Evolutionary conservation across 92 coral and sea anemone species (phyloP), one percentile per base, ranked within the genome.

Genomic region (Hydrozoanthus gracilis): DNA sequence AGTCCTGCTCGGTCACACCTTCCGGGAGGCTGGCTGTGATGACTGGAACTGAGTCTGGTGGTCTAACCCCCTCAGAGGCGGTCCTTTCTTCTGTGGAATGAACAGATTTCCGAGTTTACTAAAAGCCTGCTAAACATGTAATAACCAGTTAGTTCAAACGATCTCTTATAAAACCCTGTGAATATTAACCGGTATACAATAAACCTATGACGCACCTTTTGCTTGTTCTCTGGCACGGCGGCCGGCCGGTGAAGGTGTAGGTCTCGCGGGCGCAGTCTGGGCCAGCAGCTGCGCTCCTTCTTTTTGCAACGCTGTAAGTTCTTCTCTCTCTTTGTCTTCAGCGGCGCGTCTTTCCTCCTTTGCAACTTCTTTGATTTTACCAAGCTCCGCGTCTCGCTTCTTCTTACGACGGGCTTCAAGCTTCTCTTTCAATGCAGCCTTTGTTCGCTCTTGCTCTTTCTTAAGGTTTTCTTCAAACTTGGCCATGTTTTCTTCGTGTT

Each of bases 1-100:
- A 94, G 90, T 96, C 99, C 86, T 95, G 98, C 79, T 96, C 99
- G 44, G 99, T 93, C 35, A 96, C 92, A 77, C 93, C 98, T 73
- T 84, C 92, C 4, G 97, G 97, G 82, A 95, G 93, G 58, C 95
- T 95, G 72, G 92, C 94, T 48, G 95, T 88, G 39, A 89, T 79
- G 52, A 92, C 89, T 49, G 99, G 99, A 56, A 91, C 44, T 49
- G 90, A 79, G 70, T 62, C 48, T 13, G 75, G 52, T 0, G 73
- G 70, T 35, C 66, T n/a, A 17, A 56, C 64, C 17, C 84, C 35
- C 66, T 68, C 89, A 61, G 79, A 72, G 27, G 20, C 44, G 47
- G 50, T 52, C 48, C 56, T 54, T 52, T 77, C 76, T 35, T 83
- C 91, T 66, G 74, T 76, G 52, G 88, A 66, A 35, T 27, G 12